A percentile compares a stretch with the other conserved stretches of the same genome.
These are phyloP conservation scores for Ericerus pela DNA, from an alignment of 1,140 invertebrate species.

Conservation along the genomic window DNA sequence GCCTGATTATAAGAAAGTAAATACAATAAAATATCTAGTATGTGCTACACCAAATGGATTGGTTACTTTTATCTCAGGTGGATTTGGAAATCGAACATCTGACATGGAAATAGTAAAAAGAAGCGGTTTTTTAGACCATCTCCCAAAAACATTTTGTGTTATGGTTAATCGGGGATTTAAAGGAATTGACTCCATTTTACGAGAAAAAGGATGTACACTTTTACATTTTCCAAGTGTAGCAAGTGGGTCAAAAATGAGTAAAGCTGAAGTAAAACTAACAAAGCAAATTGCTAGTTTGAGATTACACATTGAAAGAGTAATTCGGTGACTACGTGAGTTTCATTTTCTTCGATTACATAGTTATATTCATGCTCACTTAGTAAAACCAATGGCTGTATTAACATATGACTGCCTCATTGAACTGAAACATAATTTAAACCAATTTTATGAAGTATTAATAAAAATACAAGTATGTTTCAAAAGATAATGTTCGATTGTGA, in stretches of 20 bases:
- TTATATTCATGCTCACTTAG: slow-evolving; percentile 23
- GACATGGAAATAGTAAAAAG: slow-evolving; percentile 29
- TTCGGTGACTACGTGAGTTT: slow-evolving; percentile 30
- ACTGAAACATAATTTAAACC: no score
- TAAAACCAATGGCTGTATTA: slow-evolving; percentile 20
- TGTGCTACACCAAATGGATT: slow-evolving; percentile 31
- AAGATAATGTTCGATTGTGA: no score
- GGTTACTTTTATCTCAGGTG: no score
- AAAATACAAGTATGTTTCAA: no score
- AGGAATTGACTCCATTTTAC: slow-evolving; percentile 25
- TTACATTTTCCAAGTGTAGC: slow-evolving; percentile 31
- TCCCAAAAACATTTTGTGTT: slow-evolving; percentile 21
- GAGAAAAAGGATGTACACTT: slow-evolving; percentile 24
- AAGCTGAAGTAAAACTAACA: slow-evolving; percentile 27
- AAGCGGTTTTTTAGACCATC: slow-evolving; percentile 24
- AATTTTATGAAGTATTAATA: no score
- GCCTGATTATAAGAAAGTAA: slow-evolving; percentile 30
- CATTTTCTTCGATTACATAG: slow-evolving; percentile 29
- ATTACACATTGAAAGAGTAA: slow-evolving; percentile 31
- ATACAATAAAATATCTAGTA: slow-evolving; percentile 32
- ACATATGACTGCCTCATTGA: no score
- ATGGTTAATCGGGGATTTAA: slow-evolving; percentile 32
- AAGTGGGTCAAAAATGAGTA: slow-evolving; percentile 19
- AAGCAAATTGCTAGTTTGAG: slow-evolving; percentile 31
- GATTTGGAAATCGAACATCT: slow-evolving; percentile 28